Evolutionary conservation across 1,140 invertebrate genomes (phyloP), one percentile per base, ranked within the genome.

Genomic region (Zelostemma sp.): DNA sequence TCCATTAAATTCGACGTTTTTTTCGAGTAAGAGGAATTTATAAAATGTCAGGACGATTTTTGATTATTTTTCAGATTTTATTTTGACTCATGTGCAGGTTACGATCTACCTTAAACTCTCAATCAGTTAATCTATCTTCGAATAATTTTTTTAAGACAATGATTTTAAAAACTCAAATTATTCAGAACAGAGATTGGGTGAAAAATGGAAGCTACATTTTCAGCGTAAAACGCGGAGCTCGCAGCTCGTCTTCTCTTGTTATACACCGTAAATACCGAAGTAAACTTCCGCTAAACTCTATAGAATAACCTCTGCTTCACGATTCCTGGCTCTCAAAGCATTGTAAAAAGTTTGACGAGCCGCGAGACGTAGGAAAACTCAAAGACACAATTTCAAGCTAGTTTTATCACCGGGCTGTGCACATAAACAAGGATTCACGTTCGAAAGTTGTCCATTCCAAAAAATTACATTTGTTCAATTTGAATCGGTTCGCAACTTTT

Each of bases 311-410:
- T 16, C 41, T 2, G 16, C 1, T 4, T 55, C 28, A 16, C 12
- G 25, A 25, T 15, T 43, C 25, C 16, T n/a, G 8, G 11, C 25
- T 46, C 41, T 56, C 14, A 21, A 56, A 15, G 43, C 28, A 56
- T 56, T 56, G 53, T 47, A 11, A n/a, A 56, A 46, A 47, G 43
- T 56, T 56, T 45, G 25, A 56, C 53, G 11, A 45, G 21, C 14
- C 15, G 16, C 11, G 8, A n/a, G 15, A 15, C 14, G 12, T 12
- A 15, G 14, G 14, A 15, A 38, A 5, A 14, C 40, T 41, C 14
- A 11, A 21, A 19, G 1, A 17, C 18, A 46, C 43, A 46, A 46
- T 46, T 46, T 46, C 41, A 11, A 18, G 16, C 41, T 2, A 17
- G 5, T 14, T 43, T 43, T 15, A 16, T 43, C 17, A 11, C 14